Percentiles rank a stretch among this genome's conserved stretches.
Evolutionary conservation across 2,888 invertebrate species (phyloP).

Genomic region (Euphydryas editha): DNA sequence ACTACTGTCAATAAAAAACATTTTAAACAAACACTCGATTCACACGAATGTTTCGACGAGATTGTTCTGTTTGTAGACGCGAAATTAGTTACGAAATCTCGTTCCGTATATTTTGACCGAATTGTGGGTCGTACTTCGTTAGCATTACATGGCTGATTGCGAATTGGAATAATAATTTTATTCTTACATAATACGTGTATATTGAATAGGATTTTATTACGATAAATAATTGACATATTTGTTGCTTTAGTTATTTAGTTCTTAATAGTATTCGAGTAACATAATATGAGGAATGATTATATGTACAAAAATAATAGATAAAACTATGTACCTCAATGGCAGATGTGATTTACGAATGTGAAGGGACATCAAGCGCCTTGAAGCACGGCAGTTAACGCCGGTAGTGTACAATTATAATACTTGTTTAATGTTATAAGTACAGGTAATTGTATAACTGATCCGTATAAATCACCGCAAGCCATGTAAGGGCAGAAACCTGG

Average conservation of each 20-base stretch:
- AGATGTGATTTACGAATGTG: conserved; percentile 15
- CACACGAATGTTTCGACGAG: neutral
- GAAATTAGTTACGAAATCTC: conserved; percentile 25
- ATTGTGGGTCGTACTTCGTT: conserved; percentile 37
- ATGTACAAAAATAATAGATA: too few species aligned
- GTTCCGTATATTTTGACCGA: conserved; percentile 31
- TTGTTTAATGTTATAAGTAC: conserved; percentile 41
- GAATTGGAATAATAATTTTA: conserved; percentile 15
- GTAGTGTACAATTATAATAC: conserved; percentile 39
- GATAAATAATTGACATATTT: neutral
- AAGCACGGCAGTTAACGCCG: conserved; percentile 31
- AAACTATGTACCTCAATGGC: neutral
- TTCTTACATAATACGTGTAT: neutral
- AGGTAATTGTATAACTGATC: conserved; percentile 43
- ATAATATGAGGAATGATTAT: too few species aligned
- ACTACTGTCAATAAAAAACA: neutral
- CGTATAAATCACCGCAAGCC: conserved; percentile 42
- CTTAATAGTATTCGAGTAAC: neutral
- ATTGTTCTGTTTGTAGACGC: conserved; percentile 2
- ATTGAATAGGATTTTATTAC: neutral
- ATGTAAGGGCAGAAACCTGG: conserved; percentile 37
- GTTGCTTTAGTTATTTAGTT: neutral
- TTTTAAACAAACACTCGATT: conserved; percentile 9
- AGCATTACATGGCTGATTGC: conserved; percentile 22
- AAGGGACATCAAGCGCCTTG: conserved; percentile 18